These are phyloP conservation scores for Drosophila gaucha DNA, from an alignment of 2,888 invertebrate species.

Conservation along the genomic window DNA sequence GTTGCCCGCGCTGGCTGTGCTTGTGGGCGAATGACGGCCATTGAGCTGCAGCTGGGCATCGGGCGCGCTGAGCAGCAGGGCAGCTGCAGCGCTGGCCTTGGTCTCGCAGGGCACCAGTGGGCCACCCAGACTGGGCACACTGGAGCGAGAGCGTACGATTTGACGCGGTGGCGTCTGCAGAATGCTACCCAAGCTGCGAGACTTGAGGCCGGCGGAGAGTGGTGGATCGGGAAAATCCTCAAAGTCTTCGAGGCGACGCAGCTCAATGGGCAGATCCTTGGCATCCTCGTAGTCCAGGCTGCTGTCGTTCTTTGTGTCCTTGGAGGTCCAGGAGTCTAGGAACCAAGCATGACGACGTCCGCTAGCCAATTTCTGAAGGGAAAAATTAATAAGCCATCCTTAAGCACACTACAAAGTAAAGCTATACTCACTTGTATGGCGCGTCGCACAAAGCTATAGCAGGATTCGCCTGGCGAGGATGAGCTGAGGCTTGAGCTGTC, in stretches of 20 bases:
- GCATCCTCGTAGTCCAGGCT: slow-evolving; percentile 88
- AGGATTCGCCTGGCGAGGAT: slow-evolving; percentile 95
- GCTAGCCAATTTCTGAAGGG: slow-evolving; percentile 90
- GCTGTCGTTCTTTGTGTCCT: slow-evolving; percentile 86
- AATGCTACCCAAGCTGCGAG: slow-evolving; percentile 93
- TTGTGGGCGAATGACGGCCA: slow-evolving; percentile 69
- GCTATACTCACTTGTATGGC: slow-evolving; percentile 89
- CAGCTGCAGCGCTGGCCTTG: slow-evolving; percentile 48
- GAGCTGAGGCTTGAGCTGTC: slow-evolving; percentile 93
- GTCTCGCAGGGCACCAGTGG: slow-evolving; percentile 65
- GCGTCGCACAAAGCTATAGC: slow-evolving; percentile 95
- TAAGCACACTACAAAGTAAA: background rate
- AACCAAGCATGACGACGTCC: slow-evolving; percentile 90
- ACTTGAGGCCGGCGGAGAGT: slow-evolving; percentile 89
- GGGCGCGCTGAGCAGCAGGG: slow-evolving; percentile 43
- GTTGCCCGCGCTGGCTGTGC: slow-evolving; percentile 63
- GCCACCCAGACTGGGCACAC: slow-evolving; percentile 88
- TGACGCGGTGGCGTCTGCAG: slow-evolving; percentile 90
- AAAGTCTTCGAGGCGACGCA: slow-evolving; percentile 91
- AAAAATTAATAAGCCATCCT: background rate
- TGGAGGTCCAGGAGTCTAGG: slow-evolving; percentile 91
- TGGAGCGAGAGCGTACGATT: slow-evolving; percentile 90
- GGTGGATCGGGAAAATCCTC: slow-evolving; percentile 86
- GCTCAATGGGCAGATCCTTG: slow-evolving; percentile 93
- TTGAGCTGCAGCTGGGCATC: slow-evolving; percentile 55